Percentiles rank a stretch among this genome's conserved stretches.
Conservation (phyloP, 1,140 invertebrate genomes). For the Trypoxylus dichotomus region DNA sequence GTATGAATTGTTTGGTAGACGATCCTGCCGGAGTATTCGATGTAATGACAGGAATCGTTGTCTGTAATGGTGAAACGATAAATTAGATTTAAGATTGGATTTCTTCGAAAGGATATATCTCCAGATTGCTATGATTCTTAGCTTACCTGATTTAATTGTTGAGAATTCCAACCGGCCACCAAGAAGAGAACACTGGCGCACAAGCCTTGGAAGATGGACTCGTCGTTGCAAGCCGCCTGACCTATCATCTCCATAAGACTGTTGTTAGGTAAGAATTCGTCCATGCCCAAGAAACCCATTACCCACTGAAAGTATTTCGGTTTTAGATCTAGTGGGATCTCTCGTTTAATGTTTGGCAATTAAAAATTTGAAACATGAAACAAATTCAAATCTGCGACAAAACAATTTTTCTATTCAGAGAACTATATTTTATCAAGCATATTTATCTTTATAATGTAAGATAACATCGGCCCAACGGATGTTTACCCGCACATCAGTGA, state of each 20-base stretch:
- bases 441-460: too few relatives aligned
- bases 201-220: slow-evolving; percentile 54
- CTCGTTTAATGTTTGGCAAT: too few relatives aligned
- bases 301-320: slow-evolving; percentile 47
- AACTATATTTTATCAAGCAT: too few relatives aligned
- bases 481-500: too few relatives aligned
- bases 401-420: too few relatives aligned
- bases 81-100: not conserved
- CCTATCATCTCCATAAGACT: slow-evolving; percentile 53
- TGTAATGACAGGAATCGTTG: slow-evolving; percentile 28
- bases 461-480: too few relatives aligned
- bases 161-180: slow-evolving; percentile 58
- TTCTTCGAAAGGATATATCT: too few relatives aligned
- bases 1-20: slow-evolving; percentile 25
- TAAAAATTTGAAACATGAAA: too few relatives aligned
- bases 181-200: slow-evolving; percentile 63
- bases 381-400: too few relatives aligned
- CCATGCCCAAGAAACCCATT: slow-evolving; percentile 54
- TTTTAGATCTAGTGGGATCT: too few relatives aligned
- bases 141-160: slow-evolving; percentile 56
- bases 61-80: not conserved
- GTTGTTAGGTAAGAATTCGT: slow-evolving; percentile 60
- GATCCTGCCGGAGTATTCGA: slow-evolving; percentile 24
- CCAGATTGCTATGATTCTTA: not conserved
- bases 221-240: slow-evolving; percentile 54